Evolutionary conservation across 1,140 invertebrate genomes (phyloP), one percentile per base, ranked within the genome.

Genomic region (Diachasma alloeum): DNA sequence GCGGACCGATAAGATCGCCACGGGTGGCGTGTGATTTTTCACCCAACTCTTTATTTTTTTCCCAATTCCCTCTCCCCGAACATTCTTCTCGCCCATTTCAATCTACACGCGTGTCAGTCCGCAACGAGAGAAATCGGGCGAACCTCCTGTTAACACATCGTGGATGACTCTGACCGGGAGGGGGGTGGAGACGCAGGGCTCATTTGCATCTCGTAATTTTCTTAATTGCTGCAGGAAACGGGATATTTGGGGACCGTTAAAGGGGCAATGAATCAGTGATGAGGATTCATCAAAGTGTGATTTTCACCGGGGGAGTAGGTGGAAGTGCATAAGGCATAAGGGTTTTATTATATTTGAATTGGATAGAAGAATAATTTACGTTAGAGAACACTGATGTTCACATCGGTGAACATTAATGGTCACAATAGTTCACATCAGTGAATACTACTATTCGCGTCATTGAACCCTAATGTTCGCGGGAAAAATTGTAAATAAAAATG

Each of bases 171-270:
- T 31, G 31, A 31, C 0, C 24, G 4, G 6, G 3, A 66, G 9
- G 13, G 15, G 5, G 10, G 22, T n/a, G n/a, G n/a, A n/a, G 19
- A 63, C 2, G 22, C 13, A 68, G 8, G 10, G 22, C 74, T 76
- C 74, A 71, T 76, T 76, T 71, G 48, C 48, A 76, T 76, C 74
- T n/a, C 11, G 68, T 76, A 71, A 76, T 70, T 76, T 39, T 63
- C 44, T 70, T 76, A 71, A 76, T 76, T 71, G 56, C 48, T 6
- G 19, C 36, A n/a, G 53, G 70, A 59, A 76, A 44, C 22, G 46
- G 37, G 15, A 68, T 39, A 71, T 71, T 63, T 69, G 67, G 67
- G 44, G 53, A 44, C 24, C n/a, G 46, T 63, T 70, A 66, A 76
- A 63, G 19, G 44, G 19, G n/a, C n/a, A 0, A 4, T 68, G 4